Evolutionary conservation across 2,797 vertebrate genomes (phyloP).

Genomic region (Falco columbarius): DNA sequence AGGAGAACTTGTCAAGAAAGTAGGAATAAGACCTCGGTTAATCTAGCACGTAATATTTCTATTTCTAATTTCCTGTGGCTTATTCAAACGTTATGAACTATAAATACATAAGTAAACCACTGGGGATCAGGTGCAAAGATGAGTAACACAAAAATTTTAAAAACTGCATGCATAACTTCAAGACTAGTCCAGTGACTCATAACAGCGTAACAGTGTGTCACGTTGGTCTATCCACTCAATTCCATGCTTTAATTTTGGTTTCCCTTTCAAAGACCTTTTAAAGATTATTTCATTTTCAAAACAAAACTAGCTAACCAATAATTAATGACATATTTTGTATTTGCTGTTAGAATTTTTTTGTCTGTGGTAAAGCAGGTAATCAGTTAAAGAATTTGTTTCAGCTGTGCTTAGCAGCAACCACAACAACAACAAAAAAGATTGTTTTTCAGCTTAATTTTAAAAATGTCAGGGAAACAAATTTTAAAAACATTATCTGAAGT

Average conservation of each 20-base stretch:
- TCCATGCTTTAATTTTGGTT: neutral
- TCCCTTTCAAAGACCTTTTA: neutral
- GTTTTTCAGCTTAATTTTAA: constrained; percentile 17
- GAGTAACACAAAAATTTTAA: neutral
- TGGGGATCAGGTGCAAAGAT: neutral
- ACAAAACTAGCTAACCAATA: neutral
- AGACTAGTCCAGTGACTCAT: neutral
- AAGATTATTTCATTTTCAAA: constrained; percentile 1
- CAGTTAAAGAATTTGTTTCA: constrained; percentile 43
- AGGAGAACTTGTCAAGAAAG: neutral
- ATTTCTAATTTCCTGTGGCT: neutral
- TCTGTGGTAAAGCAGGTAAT: neutral
- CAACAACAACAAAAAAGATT: neutral
- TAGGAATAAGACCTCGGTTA: neutral
- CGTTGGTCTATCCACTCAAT: neutral
- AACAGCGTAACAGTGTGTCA: neutral
- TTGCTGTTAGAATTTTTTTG: neutral
- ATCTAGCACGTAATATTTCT: neutral
- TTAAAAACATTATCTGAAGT: constrained; percentile 30
- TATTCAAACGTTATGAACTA: neutral
- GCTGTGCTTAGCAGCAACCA: constrained; percentile 3
- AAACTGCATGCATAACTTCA: neutral
- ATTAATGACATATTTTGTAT: neutral
- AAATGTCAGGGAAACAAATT: constrained; percentile 11
- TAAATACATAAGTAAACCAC: neutral